phyloP scores from a whole-genome alignment of 2,888 invertebrate species.

The Atethmia centrago region DNA sequence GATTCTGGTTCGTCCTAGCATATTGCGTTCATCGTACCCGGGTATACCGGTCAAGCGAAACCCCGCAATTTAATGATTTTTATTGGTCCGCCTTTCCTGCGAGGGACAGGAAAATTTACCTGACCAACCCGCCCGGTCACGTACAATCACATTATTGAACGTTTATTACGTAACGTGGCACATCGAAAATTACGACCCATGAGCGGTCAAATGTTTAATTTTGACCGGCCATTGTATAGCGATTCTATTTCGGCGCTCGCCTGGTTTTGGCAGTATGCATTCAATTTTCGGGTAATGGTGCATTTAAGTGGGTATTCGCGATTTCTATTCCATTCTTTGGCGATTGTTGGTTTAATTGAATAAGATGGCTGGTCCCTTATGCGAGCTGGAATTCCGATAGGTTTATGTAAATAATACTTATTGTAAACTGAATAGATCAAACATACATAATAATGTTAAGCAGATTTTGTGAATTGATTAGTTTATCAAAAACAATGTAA shows the following conservation, averaged over 20 bases:
- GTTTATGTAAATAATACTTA: background rate
- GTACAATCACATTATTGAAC: slow-evolving; percentile 83
- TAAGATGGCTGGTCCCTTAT: background rate
- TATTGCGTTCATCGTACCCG: slow-evolving; percentile 74
- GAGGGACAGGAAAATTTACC: slow-evolving; percentile 82
- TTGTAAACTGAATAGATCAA: background rate
- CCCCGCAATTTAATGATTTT: slow-evolving; percentile 86
- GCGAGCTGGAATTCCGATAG: background rate
- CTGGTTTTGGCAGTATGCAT: slow-evolving; percentile 25
- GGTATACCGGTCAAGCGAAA: slow-evolving; percentile 72
- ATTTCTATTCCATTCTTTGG: slow-evolving; percentile 32
- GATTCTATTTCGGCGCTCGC: slow-evolving; percentile 45
- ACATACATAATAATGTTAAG: no score
- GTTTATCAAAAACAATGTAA: no score
- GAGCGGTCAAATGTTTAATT: slow-evolving; percentile 73
- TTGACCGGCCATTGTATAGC: slow-evolving; percentile 58
- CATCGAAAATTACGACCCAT: slow-evolving; percentile 77
- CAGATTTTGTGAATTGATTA: background rate
- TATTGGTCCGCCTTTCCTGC: slow-evolving; percentile 80
- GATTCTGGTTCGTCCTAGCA: slow-evolving; percentile 73
- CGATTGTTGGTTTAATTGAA: slow-evolving; percentile 24
- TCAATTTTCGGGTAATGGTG: slow-evolving; percentile 42
- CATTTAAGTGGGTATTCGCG: slow-evolving; percentile 20
- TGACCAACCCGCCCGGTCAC: slow-evolving; percentile 74
- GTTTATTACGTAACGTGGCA: slow-evolving; percentile 78